Conservation (phyloP, 2,888 invertebrate species). For the Pollenia labialis region DNA sequence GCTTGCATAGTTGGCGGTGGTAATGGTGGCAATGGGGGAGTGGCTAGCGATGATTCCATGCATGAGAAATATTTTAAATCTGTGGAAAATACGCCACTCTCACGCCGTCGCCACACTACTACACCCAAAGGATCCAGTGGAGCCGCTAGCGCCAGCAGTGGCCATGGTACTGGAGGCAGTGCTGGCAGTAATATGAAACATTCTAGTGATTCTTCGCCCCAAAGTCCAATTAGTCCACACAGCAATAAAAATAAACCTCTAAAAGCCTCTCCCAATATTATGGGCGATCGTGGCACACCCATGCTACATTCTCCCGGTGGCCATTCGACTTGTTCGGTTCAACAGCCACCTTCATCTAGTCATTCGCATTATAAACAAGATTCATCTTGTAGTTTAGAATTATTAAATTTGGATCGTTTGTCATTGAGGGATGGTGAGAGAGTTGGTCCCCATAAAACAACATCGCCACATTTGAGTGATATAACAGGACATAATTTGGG, state of each 20-base stretch:
- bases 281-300: conserved; percentile 68
- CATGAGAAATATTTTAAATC: conserved; percentile 92
- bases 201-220: conserved; percentile 87
- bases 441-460: conserved; percentile 73
- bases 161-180: conserved; percentile 79
- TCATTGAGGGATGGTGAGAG: conserved; percentile 75
- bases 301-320: conserved; percentile 78
- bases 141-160: conserved; percentile 77
- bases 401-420: conserved; percentile 79
- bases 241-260: conserved; percentile 71
- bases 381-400: conserved; percentile 77
- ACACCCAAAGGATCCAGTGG: conserved; percentile 77
- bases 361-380: conserved; percentile 77
- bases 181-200: conserved; percentile 81
- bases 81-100: conserved; percentile 88
- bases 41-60: conserved; percentile 91
- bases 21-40: conserved; percentile 81
- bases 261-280: conserved; percentile 64
- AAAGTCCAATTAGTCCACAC: conserved; percentile 87
- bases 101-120: conserved; percentile 85
- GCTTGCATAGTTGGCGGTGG: conserved; percentile 81
- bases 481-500: conserved; percentile 67
- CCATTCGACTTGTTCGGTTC: conserved; percentile 71
- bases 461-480: conserved; percentile 78
- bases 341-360: conserved; percentile 68